Evolutionary conservation across 2,888 invertebrate species (phyloP).

Genomic region (Callimorpha dominula): DNA sequence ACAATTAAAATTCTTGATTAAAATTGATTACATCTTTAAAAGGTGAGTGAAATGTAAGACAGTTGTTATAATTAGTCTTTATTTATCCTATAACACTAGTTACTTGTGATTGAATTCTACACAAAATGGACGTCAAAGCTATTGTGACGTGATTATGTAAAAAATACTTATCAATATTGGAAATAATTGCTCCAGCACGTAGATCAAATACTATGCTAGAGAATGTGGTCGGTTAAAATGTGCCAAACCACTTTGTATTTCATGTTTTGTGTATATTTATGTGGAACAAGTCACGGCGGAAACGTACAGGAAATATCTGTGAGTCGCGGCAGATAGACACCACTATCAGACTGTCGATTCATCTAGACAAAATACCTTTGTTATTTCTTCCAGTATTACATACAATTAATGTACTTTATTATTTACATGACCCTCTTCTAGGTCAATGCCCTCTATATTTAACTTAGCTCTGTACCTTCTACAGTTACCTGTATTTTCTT

Average conservation of each 20-base stretch:
- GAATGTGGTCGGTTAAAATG: conserved; percentile 11
- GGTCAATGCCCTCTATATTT: conserved; percentile 69
- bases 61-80: conserved; percentile 7
- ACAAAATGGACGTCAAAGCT: conserved; percentile 85
- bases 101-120: conserved; percentile 59
- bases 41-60: conserved; percentile 60
- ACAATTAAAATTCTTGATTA: conserved; percentile 46
- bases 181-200: conserved; percentile 29
- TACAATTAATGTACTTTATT: conserved; percentile 43
- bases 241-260: conserved; percentile 1
- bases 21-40: conserved; percentile 46
- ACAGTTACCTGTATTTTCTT: conserved; percentile 26
- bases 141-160: conserved; percentile 84
- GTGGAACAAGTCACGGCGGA: conserved; percentile 34
- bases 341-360: conserved; percentile 34
- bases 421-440: conserved; percentile 66
- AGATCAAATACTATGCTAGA: conserved; percentile 11
- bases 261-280: conserved; percentile 29
- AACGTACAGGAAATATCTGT: conserved; percentile 53
- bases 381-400: conserved; percentile 31
- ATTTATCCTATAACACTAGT: conserved; percentile 26
- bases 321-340: conserved; percentile 48
- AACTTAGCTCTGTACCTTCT: conserved; percentile 25
- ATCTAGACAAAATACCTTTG: conserved; percentile 27
- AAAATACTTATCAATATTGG: conserved; percentile 57